phyloP scores from a whole-genome alignment of 2,888 invertebrate genomes.

The Piscicola geometra region DNA sequence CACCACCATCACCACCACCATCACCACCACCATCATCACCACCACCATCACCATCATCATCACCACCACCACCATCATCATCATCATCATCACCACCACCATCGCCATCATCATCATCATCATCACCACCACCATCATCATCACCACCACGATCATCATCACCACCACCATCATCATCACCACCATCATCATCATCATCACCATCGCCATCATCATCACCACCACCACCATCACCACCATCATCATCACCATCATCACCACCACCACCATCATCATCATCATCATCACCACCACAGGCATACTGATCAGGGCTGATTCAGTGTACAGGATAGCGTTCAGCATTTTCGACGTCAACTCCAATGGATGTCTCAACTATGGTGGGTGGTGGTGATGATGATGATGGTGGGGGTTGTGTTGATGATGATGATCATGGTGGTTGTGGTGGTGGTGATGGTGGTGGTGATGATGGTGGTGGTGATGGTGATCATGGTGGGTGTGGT shows the following conservation, averaged over 20 bases:
- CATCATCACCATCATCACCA: background rate
- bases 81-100: background rate
- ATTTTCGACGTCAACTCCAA: conserved; percentile 96
- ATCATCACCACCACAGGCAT: no score
- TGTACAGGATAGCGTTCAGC: conserved; percentile 97
- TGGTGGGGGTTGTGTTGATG: background rate
- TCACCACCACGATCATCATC: no score
- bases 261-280: no score
- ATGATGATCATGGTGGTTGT: no score
- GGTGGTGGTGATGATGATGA: conserved; percentile 49
- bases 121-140: background rate
- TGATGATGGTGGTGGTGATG: no score
- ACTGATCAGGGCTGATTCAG: conserved; percentile 89
- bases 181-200: conserved; percentile 4
- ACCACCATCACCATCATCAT: conserved; percentile 20
- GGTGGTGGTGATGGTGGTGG: no score
- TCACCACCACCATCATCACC: no score
- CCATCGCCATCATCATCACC: background rate
- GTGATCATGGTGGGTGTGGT: no score
- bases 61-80: background rate
- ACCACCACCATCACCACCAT: background rate
- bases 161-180: background rate
- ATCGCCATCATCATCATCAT: conserved; percentile 8
- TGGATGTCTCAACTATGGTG: conserved; percentile 88
- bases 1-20: no score